A percentile compares a stretch with the other conserved stretches of the same genome.
These are phyloP conservation scores for Tetranychus piercei DNA, from an alignment of 2,888 invertebrate genomes.

Conservation along the genomic window DNA sequence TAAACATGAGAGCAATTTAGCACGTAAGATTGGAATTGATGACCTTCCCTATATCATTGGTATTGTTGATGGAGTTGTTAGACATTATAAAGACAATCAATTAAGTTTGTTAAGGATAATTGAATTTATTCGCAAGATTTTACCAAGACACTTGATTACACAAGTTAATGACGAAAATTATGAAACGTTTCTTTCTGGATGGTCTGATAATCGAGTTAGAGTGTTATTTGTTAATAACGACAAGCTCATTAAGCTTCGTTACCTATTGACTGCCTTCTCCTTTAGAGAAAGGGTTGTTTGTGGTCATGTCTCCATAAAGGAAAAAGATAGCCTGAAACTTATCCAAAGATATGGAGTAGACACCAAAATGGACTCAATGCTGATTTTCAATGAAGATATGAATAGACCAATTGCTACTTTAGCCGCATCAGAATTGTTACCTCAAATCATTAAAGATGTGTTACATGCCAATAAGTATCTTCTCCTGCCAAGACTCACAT, in stretches of 20 bases:
- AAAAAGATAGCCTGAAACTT: slow-evolving; percentile 22
- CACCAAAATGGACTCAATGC: slow-evolving; percentile 53
- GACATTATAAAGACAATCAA: slow-evolving; percentile 62
- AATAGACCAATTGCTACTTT: slow-evolving; percentile 62
- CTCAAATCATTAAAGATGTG: slow-evolving; percentile 65
- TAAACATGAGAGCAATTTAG: slow-evolving; percentile 55
- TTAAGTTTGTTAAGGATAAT: slow-evolving; percentile 56
- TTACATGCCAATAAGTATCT: slow-evolving; percentile 74
- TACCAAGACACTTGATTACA: slow-evolving; percentile 60
- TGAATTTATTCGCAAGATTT: slow-evolving; percentile 58
- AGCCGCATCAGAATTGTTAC: slow-evolving; percentile 66
- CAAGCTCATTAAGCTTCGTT: slow-evolving; percentile 60
- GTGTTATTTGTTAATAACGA: slow-evolving; percentile 53
- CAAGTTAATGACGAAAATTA: slow-evolving; percentile 50
- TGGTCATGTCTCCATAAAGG: slow-evolving; percentile 45
- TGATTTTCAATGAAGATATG: slow-evolving; percentile 70
- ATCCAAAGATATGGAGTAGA: slow-evolving; percentile 48
- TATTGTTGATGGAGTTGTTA: slow-evolving; percentile 60
- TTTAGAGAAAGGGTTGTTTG: slow-evolving; percentile 68
- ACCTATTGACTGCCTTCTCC: slow-evolving; percentile 67
- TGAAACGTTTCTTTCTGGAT: slow-evolving; percentile 60
- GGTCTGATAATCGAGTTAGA: slow-evolving; percentile 71
- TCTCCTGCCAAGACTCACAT: slow-evolving; percentile 67
- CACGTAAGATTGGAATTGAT: slow-evolving; percentile 52
- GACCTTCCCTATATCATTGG: slow-evolving; percentile 58